Base-by-base conservation (phyloP, 2,888 invertebrate species). In the Euclidia mi region DNA sequence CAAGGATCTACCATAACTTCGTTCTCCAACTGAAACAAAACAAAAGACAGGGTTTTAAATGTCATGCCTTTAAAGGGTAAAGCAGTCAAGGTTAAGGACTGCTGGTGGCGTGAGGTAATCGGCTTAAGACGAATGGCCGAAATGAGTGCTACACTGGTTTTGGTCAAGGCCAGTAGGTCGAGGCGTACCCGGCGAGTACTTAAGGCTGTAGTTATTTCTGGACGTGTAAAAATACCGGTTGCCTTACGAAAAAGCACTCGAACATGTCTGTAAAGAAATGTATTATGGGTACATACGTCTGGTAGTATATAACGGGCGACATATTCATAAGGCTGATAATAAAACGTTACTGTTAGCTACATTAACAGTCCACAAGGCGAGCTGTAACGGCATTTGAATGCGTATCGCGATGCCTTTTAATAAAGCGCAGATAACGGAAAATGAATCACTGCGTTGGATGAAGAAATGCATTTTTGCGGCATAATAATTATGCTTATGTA, bases 1-100 rank as follows among this genome's bases (percentile, higher is more conserved):
- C 94, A 95, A 56, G 93, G 91, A 88, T 95, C 94, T 87, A 94
- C 90, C 92, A 93, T 94, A 72, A 95, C 93, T 92, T 94, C 94
- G 92, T 94, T 94, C 91, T 94, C 94, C 95, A 94, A 94, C 95
- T 95, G 91, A n/a, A 95, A 94, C 90, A 92, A 90, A 60, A 32
- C 31, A 52, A 79, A 70, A 80, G 52, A 81, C 68, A 68, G 44
- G 35, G 7, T 42, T 50, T 72, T 68, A 74, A 65, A 62, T 57
- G 25, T 47, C 41, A 52, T 55, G 49, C 65, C 71, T 11, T 76
- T 72, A 69, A 80, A 76, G 72, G 76, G 44, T 68, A 85, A 83
- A 65, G 47, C 53, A 78, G 82, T 84, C 82, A 85, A 85, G 87
- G 84, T 72, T 58, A 77, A 81, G 71, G 76, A 74, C 64, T 65